Evolutionary conservation across 2,113 vertebrate species (phyloP).

Genomic region (Malurus melanocephalus): DNA sequence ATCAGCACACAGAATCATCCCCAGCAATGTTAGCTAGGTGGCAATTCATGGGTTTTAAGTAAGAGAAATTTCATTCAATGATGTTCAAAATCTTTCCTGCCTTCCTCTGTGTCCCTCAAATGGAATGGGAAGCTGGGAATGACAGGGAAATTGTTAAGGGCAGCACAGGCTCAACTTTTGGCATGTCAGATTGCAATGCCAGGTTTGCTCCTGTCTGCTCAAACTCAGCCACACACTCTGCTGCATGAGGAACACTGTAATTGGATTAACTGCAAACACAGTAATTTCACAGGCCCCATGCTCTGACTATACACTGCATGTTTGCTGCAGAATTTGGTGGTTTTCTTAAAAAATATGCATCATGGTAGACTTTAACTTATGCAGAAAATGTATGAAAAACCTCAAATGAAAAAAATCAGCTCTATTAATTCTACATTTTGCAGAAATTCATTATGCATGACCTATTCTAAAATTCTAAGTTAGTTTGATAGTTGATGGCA

Average conservation of each 20-base stretch:
- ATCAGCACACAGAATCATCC: neutral
- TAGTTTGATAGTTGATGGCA: neutral
- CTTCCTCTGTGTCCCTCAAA: neutral
- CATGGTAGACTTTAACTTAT: neutral
- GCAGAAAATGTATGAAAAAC: neutral
- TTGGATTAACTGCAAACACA: neutral
- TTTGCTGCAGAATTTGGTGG: neutral
- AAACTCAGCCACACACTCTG: neutral
- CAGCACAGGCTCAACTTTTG: neutral
- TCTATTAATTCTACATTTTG: neutral
- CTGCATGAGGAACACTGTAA: neutral
- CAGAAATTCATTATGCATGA: neutral
- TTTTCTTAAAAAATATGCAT: neutral
- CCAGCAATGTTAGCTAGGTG: neutral
- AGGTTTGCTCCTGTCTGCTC: neutral
- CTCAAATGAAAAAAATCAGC: neutral
- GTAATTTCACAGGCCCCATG: neutral
- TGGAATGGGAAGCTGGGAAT: neutral
- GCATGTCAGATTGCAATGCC: fast-evolving
- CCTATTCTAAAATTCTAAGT: neutral
- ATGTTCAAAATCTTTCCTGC: neutral
- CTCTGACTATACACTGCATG: neutral
- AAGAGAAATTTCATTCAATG: neutral
- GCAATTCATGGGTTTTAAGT: neutral
- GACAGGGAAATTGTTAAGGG: fast-evolving